Base-by-base conservation (phyloP, 1,140 invertebrate species). In the Stegodyphus dumicola region DNA sequence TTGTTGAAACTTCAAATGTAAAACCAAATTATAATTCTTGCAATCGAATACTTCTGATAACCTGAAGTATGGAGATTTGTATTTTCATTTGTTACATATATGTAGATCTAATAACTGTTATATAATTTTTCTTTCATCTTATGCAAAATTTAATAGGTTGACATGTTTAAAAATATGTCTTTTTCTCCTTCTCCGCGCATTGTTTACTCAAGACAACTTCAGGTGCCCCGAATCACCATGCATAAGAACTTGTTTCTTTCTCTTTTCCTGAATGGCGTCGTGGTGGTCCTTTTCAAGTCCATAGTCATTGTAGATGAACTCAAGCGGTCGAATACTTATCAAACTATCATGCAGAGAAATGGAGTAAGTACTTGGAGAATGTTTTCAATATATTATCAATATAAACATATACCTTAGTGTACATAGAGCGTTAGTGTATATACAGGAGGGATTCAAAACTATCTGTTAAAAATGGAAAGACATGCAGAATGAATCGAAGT, bases 161-260 rank as follows among this genome's bases (percentile, higher is more conserved):
- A 3, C 33, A 33, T 33, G 33, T 33, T 33, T 33, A 33, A 67
- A 18, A 67, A 67, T 6, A 15, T 67, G 17, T 67, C 17, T 17
- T 6, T 6, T 17, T 79, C n/a, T 64, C 48, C 15, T 64, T 0
- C 5, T 10, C 3, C 87, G 65, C 88, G 33, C 1, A 33, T 33
- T 33, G 33, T 33, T 33, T 33, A 33, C 33, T 33, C 33, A 33
- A 91, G 91, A 87, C 90, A 91, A 86, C 86, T 91, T 15, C 88
- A 91, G 88, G 91, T 91, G 4, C 89, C 91, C 52, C 88, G 89
- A 54, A 92, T 93, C 77, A 90, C 90, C 51, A 89, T 93, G 17
- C 93, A 93, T 88, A 89, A 92, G 73, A 92, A 93, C 87, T 89
- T 93, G 69, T 92, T 93, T 88, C 53, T 90, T 3, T 92, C 92